These are phyloP conservation scores for Oligia fasciuncula DNA, from an alignment of 2,888 invertebrate species.

Conservation along the genomic window DNA sequence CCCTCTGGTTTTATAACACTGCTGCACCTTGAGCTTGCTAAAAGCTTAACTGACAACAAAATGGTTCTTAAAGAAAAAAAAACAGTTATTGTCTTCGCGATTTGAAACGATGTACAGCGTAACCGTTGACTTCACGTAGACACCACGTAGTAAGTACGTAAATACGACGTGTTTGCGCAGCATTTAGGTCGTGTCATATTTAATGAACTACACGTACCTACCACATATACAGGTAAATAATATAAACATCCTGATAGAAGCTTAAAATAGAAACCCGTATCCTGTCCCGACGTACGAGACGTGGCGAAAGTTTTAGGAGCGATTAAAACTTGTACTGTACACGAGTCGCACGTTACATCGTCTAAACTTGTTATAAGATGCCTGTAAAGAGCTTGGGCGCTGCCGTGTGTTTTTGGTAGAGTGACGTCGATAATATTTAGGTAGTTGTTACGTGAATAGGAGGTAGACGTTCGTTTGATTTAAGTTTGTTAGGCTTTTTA, in stretches of 20 bases:
- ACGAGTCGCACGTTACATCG: conserved; percentile 46
- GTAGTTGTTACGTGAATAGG: conserved; percentile 1
- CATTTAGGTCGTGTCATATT: background rate
- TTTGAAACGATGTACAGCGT: background rate
- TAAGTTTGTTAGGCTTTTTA: background rate
- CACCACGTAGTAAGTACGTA: background rate
- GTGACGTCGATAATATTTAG: conserved; percentile 10
- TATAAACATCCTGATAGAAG: conserved; percentile 47
- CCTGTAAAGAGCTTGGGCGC: conserved; percentile 38
- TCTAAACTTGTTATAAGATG: conserved; percentile 72
- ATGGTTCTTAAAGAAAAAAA: background rate
- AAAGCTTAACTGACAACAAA: background rate
- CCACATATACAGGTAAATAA: background rate
- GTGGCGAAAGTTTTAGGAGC: conserved; percentile 65
- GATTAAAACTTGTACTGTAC: conserved; percentile 74
- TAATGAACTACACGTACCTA: background rate
- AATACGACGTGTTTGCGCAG: background rate
- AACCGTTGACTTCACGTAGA: background rate
- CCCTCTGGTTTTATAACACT: background rate
- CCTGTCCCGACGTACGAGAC: conserved; percentile 51
- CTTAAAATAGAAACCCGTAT: conserved; percentile 61
- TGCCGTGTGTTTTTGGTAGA: conserved; percentile 23
- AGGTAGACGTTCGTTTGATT: background rate
- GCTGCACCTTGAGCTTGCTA: background rate
- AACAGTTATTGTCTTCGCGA: background rate